These are phyloP conservation scores for Stegodyphus mimosarum DNA, from an alignment of 1,140 invertebrate genomes.

Conservation along the genomic window DNA sequence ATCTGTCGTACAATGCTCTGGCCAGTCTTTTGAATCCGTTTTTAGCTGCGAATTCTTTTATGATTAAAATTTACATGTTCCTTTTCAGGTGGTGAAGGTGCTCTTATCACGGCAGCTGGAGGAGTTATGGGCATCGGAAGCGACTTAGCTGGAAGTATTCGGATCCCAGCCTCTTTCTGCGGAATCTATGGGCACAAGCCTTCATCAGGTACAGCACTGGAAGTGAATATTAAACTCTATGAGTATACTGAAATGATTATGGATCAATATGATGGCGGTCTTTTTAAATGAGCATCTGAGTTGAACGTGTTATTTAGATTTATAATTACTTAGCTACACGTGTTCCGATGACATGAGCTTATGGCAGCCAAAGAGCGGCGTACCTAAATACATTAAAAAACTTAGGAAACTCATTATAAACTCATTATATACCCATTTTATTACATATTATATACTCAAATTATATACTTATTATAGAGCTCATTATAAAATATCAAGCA, in stretches of 20 bases:
- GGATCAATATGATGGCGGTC: not conserved
- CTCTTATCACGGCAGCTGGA: constrained; percentile 80
- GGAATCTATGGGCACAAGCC: constrained; percentile 96
- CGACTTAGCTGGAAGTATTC: constrained; percentile 95
- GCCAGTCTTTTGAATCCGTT: no score
- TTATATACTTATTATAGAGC: no score
- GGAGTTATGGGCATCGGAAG: constrained; percentile 89
- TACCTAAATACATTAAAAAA: no score
- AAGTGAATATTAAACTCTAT: not conserved
- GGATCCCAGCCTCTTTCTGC: constrained; percentile 94
- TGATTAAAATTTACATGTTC: no score
- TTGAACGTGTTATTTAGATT: not conserved
- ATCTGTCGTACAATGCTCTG: no score
- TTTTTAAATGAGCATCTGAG: not conserved
- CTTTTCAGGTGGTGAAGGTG: constrained; percentile 65
- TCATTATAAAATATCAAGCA: no score
- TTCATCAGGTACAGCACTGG: constrained; percentile 73
- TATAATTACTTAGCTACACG: not conserved
- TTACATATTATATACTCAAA: no score
- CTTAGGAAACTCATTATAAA: no score
- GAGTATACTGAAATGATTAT: not conserved
- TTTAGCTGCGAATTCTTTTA: no score
- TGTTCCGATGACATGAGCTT: not conserved
- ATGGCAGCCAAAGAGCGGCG: no score
- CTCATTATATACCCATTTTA: no score